A percentile compares a stretch with the other conserved stretches of the same genome.
Conservation (phyloP, 2,113 vertebrate species). For the Passer montanus region DNA sequence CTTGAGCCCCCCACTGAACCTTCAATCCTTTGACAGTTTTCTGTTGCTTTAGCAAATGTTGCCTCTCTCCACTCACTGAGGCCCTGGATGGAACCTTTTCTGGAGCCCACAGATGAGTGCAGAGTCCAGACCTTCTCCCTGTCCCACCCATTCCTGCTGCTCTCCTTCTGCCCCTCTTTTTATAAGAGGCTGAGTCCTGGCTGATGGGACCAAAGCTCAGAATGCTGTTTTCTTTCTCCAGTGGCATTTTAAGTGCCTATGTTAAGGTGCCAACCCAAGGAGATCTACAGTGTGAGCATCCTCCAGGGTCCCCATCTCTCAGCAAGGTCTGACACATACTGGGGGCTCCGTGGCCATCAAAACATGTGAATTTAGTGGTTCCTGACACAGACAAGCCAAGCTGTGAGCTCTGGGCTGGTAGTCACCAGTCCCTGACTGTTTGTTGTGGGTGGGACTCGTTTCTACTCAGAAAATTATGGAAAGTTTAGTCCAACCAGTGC, state of each 20-base stretch:
- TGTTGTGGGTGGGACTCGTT: neutral
- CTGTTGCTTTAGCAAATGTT: neutral
- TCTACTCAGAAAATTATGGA: neutral
- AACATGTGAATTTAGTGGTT: neutral
- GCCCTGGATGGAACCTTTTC: neutral
- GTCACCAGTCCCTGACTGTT: neutral
- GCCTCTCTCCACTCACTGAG: accelerated
- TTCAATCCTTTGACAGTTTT: neutral
- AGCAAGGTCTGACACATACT: neutral
- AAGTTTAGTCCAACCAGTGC: neutral
- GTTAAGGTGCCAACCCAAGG: neutral
- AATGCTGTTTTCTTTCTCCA: neutral
- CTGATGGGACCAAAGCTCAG: neutral
- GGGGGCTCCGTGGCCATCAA: neutral
- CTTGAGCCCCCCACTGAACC: neutral
- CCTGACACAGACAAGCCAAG: neutral
- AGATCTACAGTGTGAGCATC: accelerated
- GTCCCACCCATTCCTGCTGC: neutral
- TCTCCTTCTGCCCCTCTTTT: neutral
- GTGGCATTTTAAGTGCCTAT: accelerated
- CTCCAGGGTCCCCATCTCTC: neutral
- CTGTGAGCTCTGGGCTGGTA: neutral
- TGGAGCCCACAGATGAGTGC: neutral
- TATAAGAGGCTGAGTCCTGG: neutral
- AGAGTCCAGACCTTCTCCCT: neutral